Percentiles rank a stretch among this genome's conserved stretches.
Evolutionary conservation across 2,113 vertebrate genomes (phyloP).

Genomic region (Formicarius rufipectus): DNA sequence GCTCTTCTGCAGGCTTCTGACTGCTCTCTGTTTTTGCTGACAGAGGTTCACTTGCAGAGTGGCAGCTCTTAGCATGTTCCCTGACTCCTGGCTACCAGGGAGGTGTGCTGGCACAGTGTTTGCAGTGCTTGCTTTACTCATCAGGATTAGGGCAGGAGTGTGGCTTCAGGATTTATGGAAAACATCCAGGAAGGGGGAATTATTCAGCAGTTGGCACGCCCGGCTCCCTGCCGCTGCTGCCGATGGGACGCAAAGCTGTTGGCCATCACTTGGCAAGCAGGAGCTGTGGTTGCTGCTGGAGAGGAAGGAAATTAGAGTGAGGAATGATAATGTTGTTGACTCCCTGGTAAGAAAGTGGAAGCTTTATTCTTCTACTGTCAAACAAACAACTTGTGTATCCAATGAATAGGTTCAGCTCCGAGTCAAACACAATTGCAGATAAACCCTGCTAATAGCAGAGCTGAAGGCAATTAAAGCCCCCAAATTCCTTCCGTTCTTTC

Average conservation of each 20-base stretch:
- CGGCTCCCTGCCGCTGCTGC: background rate
- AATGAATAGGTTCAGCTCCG: constrained; percentile 30
- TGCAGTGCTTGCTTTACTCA: background rate
- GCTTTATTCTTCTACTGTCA: constrained; percentile 29
- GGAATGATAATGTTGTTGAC: constrained; percentile 14
- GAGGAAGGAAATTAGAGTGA: constrained; percentile 21
- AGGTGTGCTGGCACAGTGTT: background rate
- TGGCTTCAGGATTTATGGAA: background rate
- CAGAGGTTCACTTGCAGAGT: background rate
- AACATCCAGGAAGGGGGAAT: background rate
- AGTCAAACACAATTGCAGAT: constrained; percentile 7
- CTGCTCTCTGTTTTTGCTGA: background rate
- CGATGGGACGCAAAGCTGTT: background rate
- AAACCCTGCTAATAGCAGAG: constrained; percentile 13
- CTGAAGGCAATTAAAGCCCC: constrained; percentile 2
- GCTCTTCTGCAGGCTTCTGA: background rate
- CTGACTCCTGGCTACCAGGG: background rate
- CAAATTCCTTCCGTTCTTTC: background rate
- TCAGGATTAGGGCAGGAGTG: background rate
- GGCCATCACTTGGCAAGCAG: background rate
- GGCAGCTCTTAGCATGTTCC: background rate
- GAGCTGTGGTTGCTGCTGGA: background rate
- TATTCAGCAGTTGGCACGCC: background rate
- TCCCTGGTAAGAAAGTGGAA: constrained; percentile 11
- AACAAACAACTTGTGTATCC: constrained; percentile 27